Evolutionary conservation across 2,888 invertebrate species (phyloP).

Genomic region (Abscondita cerata): DNA sequence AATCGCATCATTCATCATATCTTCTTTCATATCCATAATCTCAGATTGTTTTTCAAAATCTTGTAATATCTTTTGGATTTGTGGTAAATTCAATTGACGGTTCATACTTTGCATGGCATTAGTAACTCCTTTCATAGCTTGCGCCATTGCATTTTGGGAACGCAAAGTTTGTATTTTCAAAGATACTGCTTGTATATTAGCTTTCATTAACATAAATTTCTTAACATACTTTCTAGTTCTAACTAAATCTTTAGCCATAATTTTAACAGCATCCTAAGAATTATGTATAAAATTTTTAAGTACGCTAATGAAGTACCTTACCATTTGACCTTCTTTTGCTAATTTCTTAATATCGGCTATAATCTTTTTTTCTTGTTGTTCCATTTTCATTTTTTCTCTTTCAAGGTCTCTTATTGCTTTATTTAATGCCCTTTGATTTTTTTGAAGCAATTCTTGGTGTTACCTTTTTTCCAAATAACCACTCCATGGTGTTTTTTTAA

Average conservation of each 20-base stretch:
- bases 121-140: constrained; percentile 99
- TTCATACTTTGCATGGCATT: constrained; percentile 99
- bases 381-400: constrained; percentile 92
- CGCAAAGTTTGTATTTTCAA: constrained; percentile 97
- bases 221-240: constrained; percentile 94
- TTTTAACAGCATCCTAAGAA: constrained; percentile 94
- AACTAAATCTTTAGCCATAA: constrained; percentile 99
- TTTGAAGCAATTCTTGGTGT: constrained; percentile 98
- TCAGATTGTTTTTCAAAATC: constrained; percentile 99
- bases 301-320: constrained; percentile 51
- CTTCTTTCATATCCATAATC: constrained; percentile 99
- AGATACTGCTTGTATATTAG: constrained; percentile 97
- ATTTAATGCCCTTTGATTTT: constrained; percentile 97
- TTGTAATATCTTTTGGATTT: constrained; percentile 96
- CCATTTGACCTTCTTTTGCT: constrained; percentile 99
- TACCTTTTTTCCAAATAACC: constrained; percentile 95
- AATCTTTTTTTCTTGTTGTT: constrained; percentile 98
- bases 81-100: constrained; percentile 93
- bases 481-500: constrained; percentile 74
- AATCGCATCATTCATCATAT: constrained; percentile 99
- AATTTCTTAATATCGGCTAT: constrained; percentile 98
- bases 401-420: constrained; percentile 99
- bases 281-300: neutral
- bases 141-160: constrained; percentile 99
- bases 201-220: constrained; percentile 99